Conservation (phyloP, 2,113 vertebrate species). For the Oryzias curvinotus region DNA sequence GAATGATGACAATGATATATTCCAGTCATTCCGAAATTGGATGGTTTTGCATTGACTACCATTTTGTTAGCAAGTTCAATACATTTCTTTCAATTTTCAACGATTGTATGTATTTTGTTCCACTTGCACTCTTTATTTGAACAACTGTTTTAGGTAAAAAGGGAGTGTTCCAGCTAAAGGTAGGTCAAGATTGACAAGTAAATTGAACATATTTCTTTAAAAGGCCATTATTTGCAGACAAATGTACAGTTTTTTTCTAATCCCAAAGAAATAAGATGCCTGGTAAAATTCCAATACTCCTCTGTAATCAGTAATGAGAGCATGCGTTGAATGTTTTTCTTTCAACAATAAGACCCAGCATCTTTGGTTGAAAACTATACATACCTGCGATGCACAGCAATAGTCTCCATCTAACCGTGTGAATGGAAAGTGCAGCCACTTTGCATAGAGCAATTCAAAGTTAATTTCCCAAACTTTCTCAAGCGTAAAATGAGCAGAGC, state of each 20-base stretch:
- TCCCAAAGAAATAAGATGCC: constrained; percentile 15
- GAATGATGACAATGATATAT: too few species aligned
- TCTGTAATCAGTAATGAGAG: constrained; percentile 41
- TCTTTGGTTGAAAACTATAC: constrained; percentile 38
- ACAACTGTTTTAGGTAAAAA: not conserved
- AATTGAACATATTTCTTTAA: too few species aligned
- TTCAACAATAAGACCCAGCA: constrained; percentile 33
- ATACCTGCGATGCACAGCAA: constrained; percentile 55
- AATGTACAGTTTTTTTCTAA: constrained; percentile 31
- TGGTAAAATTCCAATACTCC: constrained; percentile 24
- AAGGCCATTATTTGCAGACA: not conserved
- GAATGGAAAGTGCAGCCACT: constrained; percentile 59
- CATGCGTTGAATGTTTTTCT: constrained; percentile 51
- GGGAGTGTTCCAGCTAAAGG: not conserved
- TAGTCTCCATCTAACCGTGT: constrained; percentile 52
- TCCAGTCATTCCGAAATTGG: too few species aligned
- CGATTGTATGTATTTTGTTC: too few species aligned
- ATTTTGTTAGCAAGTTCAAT: too few species aligned
- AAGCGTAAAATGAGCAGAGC: constrained; percentile 75
- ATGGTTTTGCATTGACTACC: too few species aligned
- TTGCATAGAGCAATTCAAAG: constrained; percentile 72
- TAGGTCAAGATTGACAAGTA: not conserved
- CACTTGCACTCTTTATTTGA: too few species aligned
- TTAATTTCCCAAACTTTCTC: constrained; percentile 73
- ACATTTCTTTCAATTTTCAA: too few species aligned